Percentiles rank a stretch among this genome's conserved stretches.
Conservation (phyloP, 2,888 invertebrate genomes). For the Tachystola acroxantha region DNA sequence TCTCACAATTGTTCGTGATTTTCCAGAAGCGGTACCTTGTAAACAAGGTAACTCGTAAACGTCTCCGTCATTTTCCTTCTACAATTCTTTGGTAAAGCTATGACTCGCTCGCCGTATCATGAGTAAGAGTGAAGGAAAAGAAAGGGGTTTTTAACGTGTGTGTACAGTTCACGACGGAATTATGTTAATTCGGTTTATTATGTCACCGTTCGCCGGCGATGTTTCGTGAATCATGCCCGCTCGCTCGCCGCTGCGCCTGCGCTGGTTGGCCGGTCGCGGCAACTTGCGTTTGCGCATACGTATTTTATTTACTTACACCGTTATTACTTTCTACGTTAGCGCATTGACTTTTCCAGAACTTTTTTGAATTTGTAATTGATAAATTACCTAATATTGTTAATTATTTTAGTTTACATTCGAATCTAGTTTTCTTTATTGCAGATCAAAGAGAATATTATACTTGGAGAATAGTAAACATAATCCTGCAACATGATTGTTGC, state of each 20-base stretch:
- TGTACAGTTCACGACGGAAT: slow-evolving; percentile 36
- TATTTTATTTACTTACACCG: slow-evolving; percentile 54
- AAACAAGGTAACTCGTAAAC: too few relatives aligned
- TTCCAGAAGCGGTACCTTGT: too few relatives aligned
- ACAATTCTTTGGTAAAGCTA: slow-evolving; percentile 25
- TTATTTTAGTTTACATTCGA: too few relatives aligned
- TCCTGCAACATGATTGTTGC: too few relatives aligned
- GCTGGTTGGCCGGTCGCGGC: slow-evolving; percentile 23
- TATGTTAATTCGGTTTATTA: slow-evolving; percentile 73
- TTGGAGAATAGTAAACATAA: too few relatives aligned
- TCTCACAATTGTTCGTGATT: too few relatives aligned
- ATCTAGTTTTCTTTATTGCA: too few relatives aligned
- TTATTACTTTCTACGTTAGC: slow-evolving; percentile 70
- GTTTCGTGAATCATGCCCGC: slow-evolving; percentile 63
- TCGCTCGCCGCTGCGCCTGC: slow-evolving; percentile 29
- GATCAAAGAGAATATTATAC: too few relatives aligned
- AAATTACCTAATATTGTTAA: too few relatives aligned
- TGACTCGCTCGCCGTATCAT: slow-evolving; percentile 32
- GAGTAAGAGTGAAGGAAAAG: slow-evolving; percentile 59
- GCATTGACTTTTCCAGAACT: slow-evolving; percentile 31
- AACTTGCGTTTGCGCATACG: slow-evolving; percentile 24
- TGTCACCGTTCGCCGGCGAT: slow-evolving; percentile 56
- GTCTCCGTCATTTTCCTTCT: slow-evolving; percentile 15
- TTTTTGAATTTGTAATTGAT: too few relatives aligned
- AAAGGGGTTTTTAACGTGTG: slow-evolving; percentile 43